A percentile compares a stretch with the other conserved stretches of the same genome.
phyloP scores from a whole-genome alignment of 2,888 invertebrate species.

The Drosophila prolongata region DNA sequence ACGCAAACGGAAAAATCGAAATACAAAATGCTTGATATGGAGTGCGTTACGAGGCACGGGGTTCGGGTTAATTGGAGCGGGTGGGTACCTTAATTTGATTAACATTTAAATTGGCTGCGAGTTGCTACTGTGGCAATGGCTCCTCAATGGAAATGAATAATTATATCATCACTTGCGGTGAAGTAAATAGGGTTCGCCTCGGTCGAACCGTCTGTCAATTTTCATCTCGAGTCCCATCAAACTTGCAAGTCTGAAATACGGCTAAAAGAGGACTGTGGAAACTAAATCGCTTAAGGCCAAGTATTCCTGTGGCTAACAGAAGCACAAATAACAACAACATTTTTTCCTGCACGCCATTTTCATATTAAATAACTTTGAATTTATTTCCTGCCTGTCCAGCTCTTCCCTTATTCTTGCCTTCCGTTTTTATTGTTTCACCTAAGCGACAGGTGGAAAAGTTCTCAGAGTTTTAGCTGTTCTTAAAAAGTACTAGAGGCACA shows the following conservation, averaged over 20 bases:
- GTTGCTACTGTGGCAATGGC: constrained; percentile 22
- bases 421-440: constrained; percentile 52
- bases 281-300: constrained; percentile 60
- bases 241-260: constrained; percentile 51
- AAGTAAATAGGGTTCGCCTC: constrained; percentile 3
- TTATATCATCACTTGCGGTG: constrained; percentile 36
- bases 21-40: constrained; percentile 40
- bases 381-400: constrained; percentile 57
- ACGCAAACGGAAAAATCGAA: constrained; percentile 36
- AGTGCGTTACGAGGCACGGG: neutral
- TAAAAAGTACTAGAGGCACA: constrained; percentile 22
- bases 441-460: constrained; percentile 69
- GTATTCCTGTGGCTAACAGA: constrained; percentile 52
- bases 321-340: constrained; percentile 67
- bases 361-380: constrained; percentile 79
- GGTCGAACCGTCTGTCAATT: constrained; percentile 48
- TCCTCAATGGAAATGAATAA: constrained; percentile 20
- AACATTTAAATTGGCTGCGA: constrained; percentile 67
- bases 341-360: constrained; percentile 73
- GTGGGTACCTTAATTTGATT: constrained; percentile 70
- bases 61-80: constrained; percentile 57
- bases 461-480: constrained; percentile 54
- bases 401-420: constrained; percentile 10
- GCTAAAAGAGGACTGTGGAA: constrained; percentile 48
- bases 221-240: constrained; percentile 50